phyloP scores from a whole-genome alignment of 2,888 invertebrate species.

The Coleophora deauratella region DNA sequence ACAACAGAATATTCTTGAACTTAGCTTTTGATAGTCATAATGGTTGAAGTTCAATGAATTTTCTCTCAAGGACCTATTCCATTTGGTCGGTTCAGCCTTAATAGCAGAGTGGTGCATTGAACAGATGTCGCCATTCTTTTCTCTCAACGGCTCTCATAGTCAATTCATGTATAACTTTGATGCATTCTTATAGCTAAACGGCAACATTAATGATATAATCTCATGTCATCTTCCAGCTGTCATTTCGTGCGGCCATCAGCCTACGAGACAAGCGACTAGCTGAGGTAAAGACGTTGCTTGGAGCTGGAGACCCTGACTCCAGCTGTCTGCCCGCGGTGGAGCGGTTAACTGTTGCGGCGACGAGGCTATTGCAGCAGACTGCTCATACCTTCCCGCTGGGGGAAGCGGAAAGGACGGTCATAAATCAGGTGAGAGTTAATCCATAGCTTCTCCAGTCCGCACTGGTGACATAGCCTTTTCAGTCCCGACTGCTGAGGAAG shows the following conservation, averaged over 20 bases:
- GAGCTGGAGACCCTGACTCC: slow-evolving; percentile 51
- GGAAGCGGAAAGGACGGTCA: slow-evolving; percentile 79
- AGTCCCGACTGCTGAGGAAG: not conserved
- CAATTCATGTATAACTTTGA: too few relatives aligned
- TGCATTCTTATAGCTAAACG: too few relatives aligned
- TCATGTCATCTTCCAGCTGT: slow-evolving; percentile 34
- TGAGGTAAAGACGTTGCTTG: slow-evolving; percentile 80
- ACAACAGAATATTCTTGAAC: too few relatives aligned
- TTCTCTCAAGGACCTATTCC: too few relatives aligned
- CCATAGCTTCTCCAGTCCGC: not conserved
- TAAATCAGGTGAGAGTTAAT: slow-evolving; percentile 64
- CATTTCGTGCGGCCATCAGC: slow-evolving; percentile 66
- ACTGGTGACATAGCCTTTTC: not conserved
- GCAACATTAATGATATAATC: too few relatives aligned
- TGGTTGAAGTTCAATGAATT: too few relatives aligned
- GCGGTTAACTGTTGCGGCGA: slow-evolving; percentile 74
- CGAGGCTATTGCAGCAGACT: slow-evolving; percentile 79
- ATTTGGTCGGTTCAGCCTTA: too few relatives aligned
- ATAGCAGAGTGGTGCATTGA: too few relatives aligned
- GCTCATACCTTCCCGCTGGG: slow-evolving; percentile 81
- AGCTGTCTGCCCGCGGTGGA: slow-evolving; percentile 43
- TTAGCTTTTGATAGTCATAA: too few relatives aligned
- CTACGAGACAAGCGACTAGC: slow-evolving; percentile 82
- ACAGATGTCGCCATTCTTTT: too few relatives aligned
- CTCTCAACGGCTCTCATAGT: too few relatives aligned